phyloP scores from a whole-genome alignment of 2,888 invertebrate species.

The Neelides folsomi region DNA sequence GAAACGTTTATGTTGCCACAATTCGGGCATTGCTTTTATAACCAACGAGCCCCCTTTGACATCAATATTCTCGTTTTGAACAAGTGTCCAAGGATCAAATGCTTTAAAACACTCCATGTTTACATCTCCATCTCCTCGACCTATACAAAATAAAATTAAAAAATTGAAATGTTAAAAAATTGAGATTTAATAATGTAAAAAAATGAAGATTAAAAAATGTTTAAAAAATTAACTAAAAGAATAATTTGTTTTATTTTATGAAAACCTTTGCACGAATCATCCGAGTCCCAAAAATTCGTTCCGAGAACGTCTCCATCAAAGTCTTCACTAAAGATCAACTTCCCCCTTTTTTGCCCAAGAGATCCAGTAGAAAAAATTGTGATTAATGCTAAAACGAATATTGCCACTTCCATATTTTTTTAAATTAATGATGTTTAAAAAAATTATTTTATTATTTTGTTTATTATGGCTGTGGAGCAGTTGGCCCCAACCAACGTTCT shows the following conservation, averaged over 20 bases:
- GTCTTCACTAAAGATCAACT: slow-evolving; percentile 20
- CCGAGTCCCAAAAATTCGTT: slow-evolving; percentile 17
- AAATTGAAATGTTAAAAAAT: not conserved
- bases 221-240: not conserved
- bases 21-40: slow-evolving; percentile 18
- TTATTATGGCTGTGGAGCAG: too few relatives aligned
- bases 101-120: slow-evolving; percentile 25
- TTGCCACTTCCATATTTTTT: too few relatives aligned
- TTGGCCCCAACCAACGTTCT: too few relatives aligned
- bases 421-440: too few relatives aligned
- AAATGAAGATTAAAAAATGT: not conserved
- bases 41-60: slow-evolving; percentile 17
- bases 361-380: too few relatives aligned
- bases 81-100: slow-evolving; percentile 1
- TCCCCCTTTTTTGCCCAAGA: not conserved
- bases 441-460: too few relatives aligned
- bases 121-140: slow-evolving; percentile 14
- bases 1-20: slow-evolving; percentile 14
- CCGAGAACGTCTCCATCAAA: slow-evolving; percentile 15
- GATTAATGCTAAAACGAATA: too few relatives aligned
- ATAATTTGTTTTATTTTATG: not conserved
- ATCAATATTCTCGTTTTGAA: too few relatives aligned
- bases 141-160: slow-evolving; percentile 6
- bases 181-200: not conserved
- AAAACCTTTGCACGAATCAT: slow-evolving; percentile 21